Conservation (phyloP, 2,113 vertebrate genomes). For the Phodopus roborovskii region DNA sequence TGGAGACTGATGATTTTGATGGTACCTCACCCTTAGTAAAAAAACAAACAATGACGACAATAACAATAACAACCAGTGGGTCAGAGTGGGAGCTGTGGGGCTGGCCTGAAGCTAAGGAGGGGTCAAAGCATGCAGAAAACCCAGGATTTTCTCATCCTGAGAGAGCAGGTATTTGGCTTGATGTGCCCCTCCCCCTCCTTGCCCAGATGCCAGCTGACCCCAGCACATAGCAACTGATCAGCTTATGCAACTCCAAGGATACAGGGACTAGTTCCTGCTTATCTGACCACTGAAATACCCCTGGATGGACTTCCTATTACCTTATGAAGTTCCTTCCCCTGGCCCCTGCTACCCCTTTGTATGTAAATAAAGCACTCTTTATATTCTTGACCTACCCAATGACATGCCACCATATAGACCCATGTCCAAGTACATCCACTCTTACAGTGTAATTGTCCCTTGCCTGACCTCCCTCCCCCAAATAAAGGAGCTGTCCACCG, state of each 20-base stretch:
- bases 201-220: background rate
- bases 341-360: background rate
- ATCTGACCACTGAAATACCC: background rate
- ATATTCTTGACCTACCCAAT: background rate
- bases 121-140: background rate
- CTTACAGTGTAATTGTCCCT: background rate
- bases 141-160: background rate
- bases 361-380: background rate
- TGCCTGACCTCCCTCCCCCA: background rate
- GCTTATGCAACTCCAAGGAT: background rate
- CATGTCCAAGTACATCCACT: background rate
- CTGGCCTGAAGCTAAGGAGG: background rate
- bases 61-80: background rate
- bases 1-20: background rate
- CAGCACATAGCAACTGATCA: background rate
- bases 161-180: background rate
- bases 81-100: background rate
- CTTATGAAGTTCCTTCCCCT: background rate
- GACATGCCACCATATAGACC: background rate
- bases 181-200: background rate
- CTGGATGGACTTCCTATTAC: background rate
- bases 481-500: background rate
- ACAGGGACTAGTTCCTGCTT: background rate
- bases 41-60: background rate
- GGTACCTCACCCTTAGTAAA: background rate